Evolutionary conservation across 2,888 invertebrate genomes (phyloP), one percentile per base, ranked within the genome.

Genomic region (Trissolcus japonicus): DNA sequence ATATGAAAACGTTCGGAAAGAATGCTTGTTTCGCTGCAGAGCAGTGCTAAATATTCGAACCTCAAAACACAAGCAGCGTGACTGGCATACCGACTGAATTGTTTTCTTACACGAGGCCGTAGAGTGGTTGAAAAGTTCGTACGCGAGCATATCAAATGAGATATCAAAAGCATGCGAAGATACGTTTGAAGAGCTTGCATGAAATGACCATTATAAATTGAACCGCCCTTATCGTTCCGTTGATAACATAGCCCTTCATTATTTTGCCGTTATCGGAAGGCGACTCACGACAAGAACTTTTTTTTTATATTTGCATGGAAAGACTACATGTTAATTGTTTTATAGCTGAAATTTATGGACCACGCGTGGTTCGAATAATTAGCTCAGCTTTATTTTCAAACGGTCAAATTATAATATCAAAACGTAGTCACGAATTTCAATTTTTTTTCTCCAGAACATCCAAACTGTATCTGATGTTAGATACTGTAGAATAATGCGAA

Each of bases 171-270:
- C 59, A 68, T 59, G 63, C 63, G 40, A 63, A 68, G 68, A 68
- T 68, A 68, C 35, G 55, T 68, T 63, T 61, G 59, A 68, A 51
- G 63, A 63, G 63, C 63, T 68, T 59, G 68, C 75, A 53, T 75
- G 75, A 63, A 75, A 63, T 55, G 54, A 55, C 68, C 48, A 75
- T 75, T 68, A 68, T 75, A 75, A 75, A 75, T 75, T 75, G 75
- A 75, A 63, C 59, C 9, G 54, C 43, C 43, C 68, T 75, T 75
- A 75, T 75, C 75, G 68, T 25, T 17, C 2, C 21, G 21, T 19
- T 21, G 75, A 75, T 74, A 74, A 57, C 50, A 16, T 11, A 29
- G 35, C 21, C 48, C 55, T 63, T 57, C 63, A 68, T 75, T 75
- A 68, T 68, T 74, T 74, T 74, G 62, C 67, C 56, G 74, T 57